A percentile compares a stretch with the other conserved stretches of the same genome.
Evolutionary conservation across 2,797 vertebrate species (phyloP).

Genomic region (Tapera naevia): DNA sequence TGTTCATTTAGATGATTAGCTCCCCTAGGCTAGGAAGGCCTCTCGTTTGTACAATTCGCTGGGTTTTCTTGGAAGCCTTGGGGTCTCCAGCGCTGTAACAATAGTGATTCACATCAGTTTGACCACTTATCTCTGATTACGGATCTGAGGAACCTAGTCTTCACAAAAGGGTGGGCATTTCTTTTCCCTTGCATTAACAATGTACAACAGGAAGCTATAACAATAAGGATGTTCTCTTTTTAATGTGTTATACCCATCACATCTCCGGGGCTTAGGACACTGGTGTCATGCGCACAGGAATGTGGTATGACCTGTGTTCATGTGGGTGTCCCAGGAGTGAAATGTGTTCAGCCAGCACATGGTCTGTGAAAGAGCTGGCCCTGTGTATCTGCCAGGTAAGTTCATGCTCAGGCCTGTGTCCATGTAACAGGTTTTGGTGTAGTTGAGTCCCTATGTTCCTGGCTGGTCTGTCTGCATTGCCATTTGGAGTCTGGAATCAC

Average conservation of each 20-base stretch:
- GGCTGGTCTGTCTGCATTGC: neutral
- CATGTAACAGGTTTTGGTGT: fast-evolving
- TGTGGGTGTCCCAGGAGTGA: neutral
- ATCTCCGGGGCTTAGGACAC: neutral
- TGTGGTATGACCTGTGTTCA: neutral
- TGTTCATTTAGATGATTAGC: conserved; percentile 35
- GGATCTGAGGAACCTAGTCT: neutral
- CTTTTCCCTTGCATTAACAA: neutral
- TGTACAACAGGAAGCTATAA: neutral
- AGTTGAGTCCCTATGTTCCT: neutral
- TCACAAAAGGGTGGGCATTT: neutral
- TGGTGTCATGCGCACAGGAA: neutral
- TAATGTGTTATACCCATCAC: neutral
- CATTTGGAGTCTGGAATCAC: neutral
- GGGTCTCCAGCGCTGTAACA: neutral
- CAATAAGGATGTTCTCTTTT: neutral
- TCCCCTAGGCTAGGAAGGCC: conserved; percentile 24
- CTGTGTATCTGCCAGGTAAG: neutral
- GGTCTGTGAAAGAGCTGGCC: neutral
- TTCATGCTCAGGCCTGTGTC: neutral
- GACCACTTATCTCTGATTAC: neutral
- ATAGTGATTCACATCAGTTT: neutral
- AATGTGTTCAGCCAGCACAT: neutral
- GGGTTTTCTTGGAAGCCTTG: neutral
- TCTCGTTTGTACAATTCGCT: conserved; percentile 22